These are phyloP conservation scores for Bubalus kerabau DNA, from an alignment of 2,113 vertebrate species.

Conservation along the genomic window DNA sequence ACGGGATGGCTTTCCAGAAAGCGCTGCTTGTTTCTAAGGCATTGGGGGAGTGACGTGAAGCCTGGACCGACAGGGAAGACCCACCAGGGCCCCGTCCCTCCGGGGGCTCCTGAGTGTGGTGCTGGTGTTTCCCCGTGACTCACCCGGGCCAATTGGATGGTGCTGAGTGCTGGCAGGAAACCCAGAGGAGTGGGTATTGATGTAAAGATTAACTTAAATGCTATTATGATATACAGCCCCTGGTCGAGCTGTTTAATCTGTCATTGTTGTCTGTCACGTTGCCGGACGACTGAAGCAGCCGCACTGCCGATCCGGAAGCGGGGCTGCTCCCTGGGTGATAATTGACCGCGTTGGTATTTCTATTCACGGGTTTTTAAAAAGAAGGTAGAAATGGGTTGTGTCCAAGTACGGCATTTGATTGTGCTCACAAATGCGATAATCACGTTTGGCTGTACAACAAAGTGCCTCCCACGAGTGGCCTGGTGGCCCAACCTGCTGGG, in stretches of 20 bases:
- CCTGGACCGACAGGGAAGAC: neutral
- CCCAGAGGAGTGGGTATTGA: constrained; percentile 42
- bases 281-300: constrained; percentile 56
- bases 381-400: constrained; percentile 56
- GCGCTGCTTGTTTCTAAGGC: neutral
- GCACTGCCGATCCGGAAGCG: constrained; percentile 56
- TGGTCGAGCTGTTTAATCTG: constrained; percentile 69
- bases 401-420: constrained; percentile 36
- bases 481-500: neutral
- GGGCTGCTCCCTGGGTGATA: constrained; percentile 61
- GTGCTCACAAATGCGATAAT: constrained; percentile 63
- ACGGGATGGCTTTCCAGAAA: rapidly evolving
- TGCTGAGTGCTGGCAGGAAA: constrained; percentile 29
- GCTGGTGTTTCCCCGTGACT: neutral
- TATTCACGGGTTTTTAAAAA: constrained; percentile 57
- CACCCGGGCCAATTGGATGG: neutral
- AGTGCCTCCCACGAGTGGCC: constrained; percentile 26
- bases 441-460: constrained; percentile 44
- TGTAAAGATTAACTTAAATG: constrained; percentile 67
- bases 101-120: neutral
- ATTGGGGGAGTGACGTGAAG: rapidly evolving
- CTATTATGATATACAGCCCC: constrained; percentile 63
- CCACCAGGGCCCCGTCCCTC: neutral
- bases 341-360: constrained; percentile 72
- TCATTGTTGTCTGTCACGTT: constrained; percentile 64